These are phyloP conservation scores for Pseudopipra pipra DNA, from an alignment of 2,113 vertebrate genomes.

Conservation along the genomic window DNA sequence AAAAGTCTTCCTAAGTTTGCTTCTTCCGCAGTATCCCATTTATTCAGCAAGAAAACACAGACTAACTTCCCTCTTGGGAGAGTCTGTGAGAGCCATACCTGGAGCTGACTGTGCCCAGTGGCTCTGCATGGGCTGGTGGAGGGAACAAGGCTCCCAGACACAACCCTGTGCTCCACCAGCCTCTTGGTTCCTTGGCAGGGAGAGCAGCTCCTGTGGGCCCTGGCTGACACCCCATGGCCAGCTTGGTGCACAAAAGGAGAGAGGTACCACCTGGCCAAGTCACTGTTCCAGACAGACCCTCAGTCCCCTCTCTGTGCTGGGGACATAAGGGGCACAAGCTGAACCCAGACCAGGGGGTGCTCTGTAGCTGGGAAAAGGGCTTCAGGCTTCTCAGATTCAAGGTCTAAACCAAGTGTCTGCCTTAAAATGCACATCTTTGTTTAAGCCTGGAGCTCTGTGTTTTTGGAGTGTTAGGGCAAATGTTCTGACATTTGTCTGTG, in stretches of 20 bases:
- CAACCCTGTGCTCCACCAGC: background rate
- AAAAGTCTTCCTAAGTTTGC: background rate
- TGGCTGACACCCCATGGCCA: background rate
- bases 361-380: background rate
- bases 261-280: rapidly evolving
- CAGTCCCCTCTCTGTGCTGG: rapidly evolving
- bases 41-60: background rate
- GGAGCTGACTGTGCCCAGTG: background rate
- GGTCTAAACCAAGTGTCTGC: background rate
- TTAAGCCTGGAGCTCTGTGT: background rate
- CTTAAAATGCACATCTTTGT: slow-evolving; percentile 9
- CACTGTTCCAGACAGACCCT: background rate
- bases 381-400: background rate
- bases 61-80: background rate
- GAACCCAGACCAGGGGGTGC: background rate
- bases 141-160: background rate
- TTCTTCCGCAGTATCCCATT: background rate
- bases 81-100: rapidly evolving
- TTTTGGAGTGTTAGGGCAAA: slow-evolving; percentile 3
- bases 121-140: background rate
- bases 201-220: background rate
- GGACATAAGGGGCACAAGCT: background rate
- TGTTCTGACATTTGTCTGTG: slow-evolving; percentile 14
- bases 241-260: background rate
- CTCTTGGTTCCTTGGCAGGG: background rate